Evolutionary conservation across 2,888 invertebrate species (phyloP).

Genomic region (Orgyia antiqua): DNA sequence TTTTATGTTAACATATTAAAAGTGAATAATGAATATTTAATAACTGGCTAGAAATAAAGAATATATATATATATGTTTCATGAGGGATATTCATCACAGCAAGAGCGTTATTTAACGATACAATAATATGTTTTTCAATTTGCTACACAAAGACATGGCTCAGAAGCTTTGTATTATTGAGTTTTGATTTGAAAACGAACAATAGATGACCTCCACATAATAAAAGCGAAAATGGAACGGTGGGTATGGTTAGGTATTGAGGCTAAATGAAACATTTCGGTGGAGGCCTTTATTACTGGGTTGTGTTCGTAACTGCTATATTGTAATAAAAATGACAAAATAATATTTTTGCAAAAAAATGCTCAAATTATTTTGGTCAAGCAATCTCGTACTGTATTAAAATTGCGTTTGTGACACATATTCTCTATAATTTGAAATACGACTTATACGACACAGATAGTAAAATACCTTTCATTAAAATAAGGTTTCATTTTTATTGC

Average conservation of each 20-base stretch:
- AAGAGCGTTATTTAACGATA: slow-evolving; percentile 17
- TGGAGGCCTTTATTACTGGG: slow-evolving; percentile 23
- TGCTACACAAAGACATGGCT: slow-evolving; percentile 29
- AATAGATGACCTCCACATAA: slow-evolving; percentile 30
- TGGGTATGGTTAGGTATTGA: slow-evolving; percentile 25
- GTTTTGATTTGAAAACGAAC: slow-evolving; percentile 37
- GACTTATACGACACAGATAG: too few relatives aligned
- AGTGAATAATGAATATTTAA: too few relatives aligned
- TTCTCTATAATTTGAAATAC: too few relatives aligned
- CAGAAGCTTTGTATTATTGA: slow-evolving; percentile 24
- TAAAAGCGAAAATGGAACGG: slow-evolving; percentile 28
- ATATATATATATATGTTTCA: too few relatives aligned
- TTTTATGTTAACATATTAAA: too few relatives aligned
- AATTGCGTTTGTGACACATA: too few relatives aligned
- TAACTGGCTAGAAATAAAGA: too few relatives aligned
- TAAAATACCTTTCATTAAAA: too few relatives aligned
- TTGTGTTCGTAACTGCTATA: slow-evolving; percentile 23
- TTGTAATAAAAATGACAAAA: slow-evolving; percentile 27
- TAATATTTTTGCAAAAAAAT: slow-evolving; percentile 23
- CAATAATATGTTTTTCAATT: slow-evolving; percentile 32
- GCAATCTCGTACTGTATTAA: slow-evolving; percentile 4
- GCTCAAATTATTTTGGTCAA: slow-evolving; percentile 10
- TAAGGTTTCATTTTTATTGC: too few relatives aligned
- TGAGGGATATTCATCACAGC: slow-evolving; percentile 8
- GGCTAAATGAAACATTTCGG: slow-evolving; percentile 33